Conservation (phyloP, 2,797 vertebrate species). For the Champsocephalus gunnari region DNA sequence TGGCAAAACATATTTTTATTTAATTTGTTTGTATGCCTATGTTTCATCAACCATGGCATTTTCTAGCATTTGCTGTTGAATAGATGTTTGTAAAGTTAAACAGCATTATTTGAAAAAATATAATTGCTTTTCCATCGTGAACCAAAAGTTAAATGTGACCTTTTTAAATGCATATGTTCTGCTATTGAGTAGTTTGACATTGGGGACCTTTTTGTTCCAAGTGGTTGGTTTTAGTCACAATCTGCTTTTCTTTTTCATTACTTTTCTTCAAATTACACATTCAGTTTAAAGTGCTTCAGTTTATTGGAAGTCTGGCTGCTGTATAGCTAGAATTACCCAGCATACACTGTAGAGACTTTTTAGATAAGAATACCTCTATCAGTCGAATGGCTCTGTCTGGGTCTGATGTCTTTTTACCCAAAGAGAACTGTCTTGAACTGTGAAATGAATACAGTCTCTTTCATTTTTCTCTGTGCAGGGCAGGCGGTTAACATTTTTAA, state of each 20-base stretch:
- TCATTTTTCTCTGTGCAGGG: slow-evolving; percentile 44
- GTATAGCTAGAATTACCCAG: slow-evolving; percentile 17
- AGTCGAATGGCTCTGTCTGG: slow-evolving; percentile 32
- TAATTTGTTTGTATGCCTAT: background rate
- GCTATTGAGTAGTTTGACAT: no score
- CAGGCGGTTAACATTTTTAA: slow-evolving; percentile 38
- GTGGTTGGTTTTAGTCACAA: no score
- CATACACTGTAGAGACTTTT: slow-evolving; percentile 4
- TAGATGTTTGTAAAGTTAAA: background rate
- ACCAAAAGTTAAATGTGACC: background rate
- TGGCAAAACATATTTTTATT: no score
- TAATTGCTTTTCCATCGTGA: background rate
- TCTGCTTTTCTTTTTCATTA: no score
- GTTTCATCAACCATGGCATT: slow-evolving; percentile 13
- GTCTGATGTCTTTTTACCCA: slow-evolving; percentile 29
- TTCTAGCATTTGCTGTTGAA: background rate
- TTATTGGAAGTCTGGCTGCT: background rate
- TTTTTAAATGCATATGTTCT: no score
- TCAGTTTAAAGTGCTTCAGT: no score
- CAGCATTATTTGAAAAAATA: slow-evolving; percentile 1
- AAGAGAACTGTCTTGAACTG: slow-evolving; percentile 43
- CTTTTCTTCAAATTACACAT: no score
- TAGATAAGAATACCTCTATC: slow-evolving; percentile 9
- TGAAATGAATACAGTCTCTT: slow-evolving; percentile 52
- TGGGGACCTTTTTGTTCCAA: no score